Evolutionary conservation across 2,113 vertebrate species (phyloP).

Genomic region (Turdus rufiventris): DNA sequence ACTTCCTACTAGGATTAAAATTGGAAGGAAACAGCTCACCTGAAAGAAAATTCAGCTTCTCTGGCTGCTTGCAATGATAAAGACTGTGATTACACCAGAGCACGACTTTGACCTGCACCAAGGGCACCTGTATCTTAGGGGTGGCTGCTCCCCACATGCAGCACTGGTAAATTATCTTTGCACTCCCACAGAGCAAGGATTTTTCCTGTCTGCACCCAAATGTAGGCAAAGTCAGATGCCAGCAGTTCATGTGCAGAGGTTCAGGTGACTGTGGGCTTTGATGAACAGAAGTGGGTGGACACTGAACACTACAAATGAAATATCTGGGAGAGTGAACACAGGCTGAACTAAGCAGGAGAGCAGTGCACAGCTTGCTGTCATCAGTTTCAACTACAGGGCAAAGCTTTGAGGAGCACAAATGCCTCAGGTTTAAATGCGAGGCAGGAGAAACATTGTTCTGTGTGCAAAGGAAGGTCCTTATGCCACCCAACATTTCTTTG

Average conservation of each 20-base stretch:
- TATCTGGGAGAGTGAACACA: not conserved
- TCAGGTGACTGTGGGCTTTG: not conserved
- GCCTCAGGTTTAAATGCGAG: not conserved
- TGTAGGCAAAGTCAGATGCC: not conserved
- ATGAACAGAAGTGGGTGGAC: not conserved
- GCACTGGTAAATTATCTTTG: not conserved
- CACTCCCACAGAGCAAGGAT: not conserved
- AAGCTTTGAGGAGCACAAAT: not conserved
- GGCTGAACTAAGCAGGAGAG: not conserved
- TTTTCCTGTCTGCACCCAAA: not conserved
- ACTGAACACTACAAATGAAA: not conserved
- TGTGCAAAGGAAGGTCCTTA: not conserved
- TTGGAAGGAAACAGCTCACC: not conserved
- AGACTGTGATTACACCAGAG: not conserved
- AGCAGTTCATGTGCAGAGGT: not conserved
- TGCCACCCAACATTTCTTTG: not conserved
- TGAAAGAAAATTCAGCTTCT: not conserved
- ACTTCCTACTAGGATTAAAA: not conserved
- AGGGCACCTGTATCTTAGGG: not conserved
- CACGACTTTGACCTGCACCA: not conserved
- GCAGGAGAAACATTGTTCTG: not conserved
- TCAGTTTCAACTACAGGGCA: not conserved
- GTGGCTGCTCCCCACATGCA: not conserved
- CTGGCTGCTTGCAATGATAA: not conserved
- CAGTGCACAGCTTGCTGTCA: not conserved